Evolutionary conservation across 2,113 vertebrate species (phyloP).

Genomic region (Percopsis transmontana): DNA sequence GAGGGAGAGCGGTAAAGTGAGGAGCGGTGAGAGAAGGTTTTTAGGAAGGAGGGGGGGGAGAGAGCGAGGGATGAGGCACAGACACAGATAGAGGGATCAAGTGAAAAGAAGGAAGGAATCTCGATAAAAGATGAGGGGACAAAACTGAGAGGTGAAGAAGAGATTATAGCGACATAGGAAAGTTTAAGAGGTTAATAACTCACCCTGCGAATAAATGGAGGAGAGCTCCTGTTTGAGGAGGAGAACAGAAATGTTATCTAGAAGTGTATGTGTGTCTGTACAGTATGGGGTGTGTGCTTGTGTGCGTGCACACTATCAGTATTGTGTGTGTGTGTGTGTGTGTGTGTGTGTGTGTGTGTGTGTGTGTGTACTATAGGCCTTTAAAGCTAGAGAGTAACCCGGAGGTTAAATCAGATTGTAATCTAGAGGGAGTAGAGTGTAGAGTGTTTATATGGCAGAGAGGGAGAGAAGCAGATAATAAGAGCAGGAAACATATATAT

Average conservation of each 20-base stretch:
- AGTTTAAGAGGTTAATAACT: conserved; percentile 44
- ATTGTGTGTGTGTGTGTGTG: background rate
- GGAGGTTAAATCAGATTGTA: too few species aligned
- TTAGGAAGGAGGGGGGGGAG: background rate
- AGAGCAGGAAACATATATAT: too few species aligned
- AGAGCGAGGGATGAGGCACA: background rate
- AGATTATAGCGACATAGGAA: conserved; percentile 27
- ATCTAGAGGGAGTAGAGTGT: too few species aligned
- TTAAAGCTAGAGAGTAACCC: background rate
- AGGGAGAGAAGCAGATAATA: too few species aligned
- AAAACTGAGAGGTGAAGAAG: conserved; percentile 7
- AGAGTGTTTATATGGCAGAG: too few species aligned
- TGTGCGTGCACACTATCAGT: background rate
- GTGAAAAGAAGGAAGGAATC: background rate
- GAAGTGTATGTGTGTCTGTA: background rate
- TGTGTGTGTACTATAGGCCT: background rate
- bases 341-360: background rate
- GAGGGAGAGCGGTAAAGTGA: background rate
- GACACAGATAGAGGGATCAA: background rate
- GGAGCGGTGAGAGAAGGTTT: background rate
- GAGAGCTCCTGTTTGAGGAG: background rate
- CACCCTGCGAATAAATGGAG: background rate
- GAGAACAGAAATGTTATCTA: background rate
- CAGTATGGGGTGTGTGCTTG: background rate
- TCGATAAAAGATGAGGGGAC: background rate